Conservation (phyloP, 1,140 invertebrate species). For the Drosophila malerkotliana region DNA sequence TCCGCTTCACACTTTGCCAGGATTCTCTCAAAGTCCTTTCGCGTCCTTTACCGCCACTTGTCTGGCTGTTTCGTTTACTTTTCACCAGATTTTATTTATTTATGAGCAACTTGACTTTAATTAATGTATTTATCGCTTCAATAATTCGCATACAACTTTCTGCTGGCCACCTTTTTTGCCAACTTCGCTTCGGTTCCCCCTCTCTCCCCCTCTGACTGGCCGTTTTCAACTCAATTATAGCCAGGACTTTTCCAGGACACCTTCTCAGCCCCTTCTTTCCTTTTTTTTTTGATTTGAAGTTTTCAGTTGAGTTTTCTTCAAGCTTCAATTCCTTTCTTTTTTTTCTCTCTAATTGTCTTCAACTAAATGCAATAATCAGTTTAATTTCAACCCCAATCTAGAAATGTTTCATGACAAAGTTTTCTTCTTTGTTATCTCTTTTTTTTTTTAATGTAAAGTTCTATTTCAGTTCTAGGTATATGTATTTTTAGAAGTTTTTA, state of each 20-base stretch:
- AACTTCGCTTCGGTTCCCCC: neutral
- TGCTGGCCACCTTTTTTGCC: conserved; percentile 7
- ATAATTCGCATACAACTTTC: conserved; percentile 72
- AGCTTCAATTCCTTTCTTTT: neutral
- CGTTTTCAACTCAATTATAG: conserved; percentile 44
- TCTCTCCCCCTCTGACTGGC: neutral
- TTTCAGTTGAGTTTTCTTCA: conserved; percentile 24
- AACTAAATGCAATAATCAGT: conserved; percentile 58
- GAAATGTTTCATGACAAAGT: conserved; percentile 24
- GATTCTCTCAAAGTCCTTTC: neutral
- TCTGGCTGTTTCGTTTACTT: conserved; percentile 44
- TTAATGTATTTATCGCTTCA: conserved; percentile 82
- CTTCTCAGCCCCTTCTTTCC: neutral
- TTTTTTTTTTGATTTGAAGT: conserved; percentile 23
- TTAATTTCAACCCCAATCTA: conserved; percentile 29
- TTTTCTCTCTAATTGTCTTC: conserved; percentile 37
- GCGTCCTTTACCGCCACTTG: conserved; percentile 2
- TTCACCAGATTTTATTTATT: conserved; percentile 71
- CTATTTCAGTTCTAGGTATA: conserved; percentile 35
- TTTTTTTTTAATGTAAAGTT: conserved; percentile 49
- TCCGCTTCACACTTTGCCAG: neutral
- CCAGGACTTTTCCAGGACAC: conserved; percentile 4
- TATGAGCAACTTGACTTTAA: conserved; percentile 79
- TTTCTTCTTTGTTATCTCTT: conserved; percentile 4
- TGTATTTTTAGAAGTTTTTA: no score